Base-by-base conservation (phyloP, 2,888 invertebrate species). In the Leucoptera coffeella region DNA sequence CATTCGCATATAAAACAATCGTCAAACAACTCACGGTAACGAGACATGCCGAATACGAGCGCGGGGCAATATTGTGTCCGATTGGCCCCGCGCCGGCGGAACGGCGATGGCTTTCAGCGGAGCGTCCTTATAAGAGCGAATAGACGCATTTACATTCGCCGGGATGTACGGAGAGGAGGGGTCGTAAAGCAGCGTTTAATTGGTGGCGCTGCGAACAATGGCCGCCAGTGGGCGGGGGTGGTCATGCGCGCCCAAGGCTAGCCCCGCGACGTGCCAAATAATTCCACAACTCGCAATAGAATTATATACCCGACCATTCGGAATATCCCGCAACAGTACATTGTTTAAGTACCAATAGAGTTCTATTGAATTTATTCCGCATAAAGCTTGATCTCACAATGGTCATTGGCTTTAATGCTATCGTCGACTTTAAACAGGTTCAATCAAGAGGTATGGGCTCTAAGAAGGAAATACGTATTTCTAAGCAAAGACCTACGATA, bases 221-320 rank as follows among this genome's bases (percentile, higher is more conserved):
- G 57, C 51, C 39, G 47, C 57, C 45, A 44, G 53, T 49, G 53
- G 62, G 65, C 61, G 60, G 61, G 45, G 50, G 51, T 40, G 22
- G 31, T 47, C 58, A 58, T 59, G 56, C 45, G 45, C 40, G 57
- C 57, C 57, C 48, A 43, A 45, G 53, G 58, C 53, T 33, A 6
- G 27, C 21, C 9, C 21, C 19, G 50, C 43, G 47, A 35, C 33
- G 32, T 38, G 34, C 36, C 41, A 36, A 42, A 44, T 40, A 38
- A 38, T 37, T 33, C 34, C 33, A 15, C 20, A 35, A 33, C 26
- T 32, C 4, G 25, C 10, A 17, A 23, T 17, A 14, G 10, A 10
- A 22, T 22, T 27, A 13, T 27, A 15, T 15, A 32, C 19, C 23
- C 14, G 19, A 23, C 3, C 14, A 14, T 24, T 24, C 24, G 15